Base-by-base conservation (phyloP, 2,888 invertebrate species). In the Cantharis flavilabris region DNA sequence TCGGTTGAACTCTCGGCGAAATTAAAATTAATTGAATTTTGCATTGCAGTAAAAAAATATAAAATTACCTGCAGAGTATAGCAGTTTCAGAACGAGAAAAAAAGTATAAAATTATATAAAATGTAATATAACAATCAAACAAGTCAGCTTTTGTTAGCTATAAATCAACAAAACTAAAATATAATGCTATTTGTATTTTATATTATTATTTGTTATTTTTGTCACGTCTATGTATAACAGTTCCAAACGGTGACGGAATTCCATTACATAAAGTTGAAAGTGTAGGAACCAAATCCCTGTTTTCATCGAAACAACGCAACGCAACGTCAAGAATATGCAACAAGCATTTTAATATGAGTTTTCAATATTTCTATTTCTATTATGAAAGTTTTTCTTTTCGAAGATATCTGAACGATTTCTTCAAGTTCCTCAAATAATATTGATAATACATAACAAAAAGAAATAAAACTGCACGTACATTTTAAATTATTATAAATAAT, bases 171-270 rank as follows among this genome's bases (percentile, higher is more conserved):
- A 63, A 65, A 72, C 65, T 26, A 72, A 62, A 63, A 26, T 72
- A 65, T 49, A 33, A 70, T 23, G 65, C 26, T 67, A 67, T 67
- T 67, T 67, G 65, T 67, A 26, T 67, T 67, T 67, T 67, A 67
- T 67, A 20, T 67, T 67, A 67, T 67, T 49, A 62, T 69, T 76
- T 73, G 33, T 26, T 70, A 73, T 76, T 76, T 73, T 28, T 13
- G 73, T 76, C 76, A 76, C 76, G 76, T 76, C 69, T 71, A 76
- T 76, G 76, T 76, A 76, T 76, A 76, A 71, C 73, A 76, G 76
- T 76, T 73, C 73, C 70, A 76, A 76, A 76, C 76, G 73, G 73
- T 73, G 73, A 76, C 73, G 72, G 76, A 76, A 76, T 76, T 76
- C 70, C 69, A 76, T 76, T 76, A 76, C 70, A 73, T 73, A 73